Base-by-base conservation (phyloP, 1,140 invertebrate species). In the Whitmania pigra region DNA sequence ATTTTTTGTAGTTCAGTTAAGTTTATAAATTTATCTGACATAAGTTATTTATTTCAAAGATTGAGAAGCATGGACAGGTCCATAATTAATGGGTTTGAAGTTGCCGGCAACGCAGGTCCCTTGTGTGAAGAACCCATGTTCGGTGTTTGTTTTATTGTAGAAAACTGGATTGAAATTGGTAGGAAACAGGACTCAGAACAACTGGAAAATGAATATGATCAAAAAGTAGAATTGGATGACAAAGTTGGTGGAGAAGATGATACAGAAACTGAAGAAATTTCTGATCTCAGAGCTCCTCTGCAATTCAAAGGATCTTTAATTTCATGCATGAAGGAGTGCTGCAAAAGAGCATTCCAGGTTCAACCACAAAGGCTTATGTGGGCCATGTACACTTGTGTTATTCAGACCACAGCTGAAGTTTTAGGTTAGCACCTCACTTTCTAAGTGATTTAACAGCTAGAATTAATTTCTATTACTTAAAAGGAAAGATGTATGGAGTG, bases 101-200 rank as follows among this genome's bases (percentile, higher is more conserved):
- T 97, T 78, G 92, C 92, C 0, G 89, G 91, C 2, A 81, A 89
- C 20, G 87, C 90, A 66, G 94, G 95, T 6, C 92, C 93, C 6
- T 79, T 97, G 25, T 97, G 94, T 83, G 92, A 97, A 80, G 94
- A 97, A 78, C 92, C 93, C 22, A 91, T 97, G 89, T 90, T 89
- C 85, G 94, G 94, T 1, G 91, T 97, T 40, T 71, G 70, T 68
- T 74, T 74, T 49, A 25, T 69, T 22, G 20, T 74, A 18, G 73
- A 74, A 57, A 29, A 73, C 20, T 60, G 69, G 71, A 49, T 49
- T 49, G 43, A 49, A 49, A 11, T 49, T 7, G 29, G n/a, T 20
- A 60, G 17, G 71, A 53, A 70, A 11, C 22, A 25, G 57, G 20
- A n/a, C 11, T 13, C 11, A 3, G 57, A 17, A 25, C 22, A 63